These are phyloP conservation scores for Liasis olivaceus DNA, from an alignment of 2,797 vertebrate genomes.

Conservation along the genomic window DNA sequence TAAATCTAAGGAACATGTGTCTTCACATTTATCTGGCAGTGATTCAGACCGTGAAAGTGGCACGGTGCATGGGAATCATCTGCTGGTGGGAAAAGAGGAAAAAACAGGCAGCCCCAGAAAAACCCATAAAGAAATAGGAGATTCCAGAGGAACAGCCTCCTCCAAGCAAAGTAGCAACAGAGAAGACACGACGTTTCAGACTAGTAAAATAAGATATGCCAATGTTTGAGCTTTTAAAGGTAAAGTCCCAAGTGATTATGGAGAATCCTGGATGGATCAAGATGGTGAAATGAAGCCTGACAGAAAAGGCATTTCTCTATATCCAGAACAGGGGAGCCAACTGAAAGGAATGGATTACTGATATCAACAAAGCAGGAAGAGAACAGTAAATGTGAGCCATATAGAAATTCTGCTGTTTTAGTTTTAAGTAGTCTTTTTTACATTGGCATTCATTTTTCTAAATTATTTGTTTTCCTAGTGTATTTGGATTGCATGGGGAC, in stretches of 20 bases:
- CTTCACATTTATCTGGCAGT: constrained; percentile 90
- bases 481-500: not conserved
- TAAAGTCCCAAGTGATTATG: not conserved
- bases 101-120: not conserved
- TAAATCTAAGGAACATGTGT: constrained; percentile 95
- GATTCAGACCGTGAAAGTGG: constrained; percentile 87
- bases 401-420: not conserved
- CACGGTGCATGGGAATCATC: constrained; percentile 75
- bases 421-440: not conserved
- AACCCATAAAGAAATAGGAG: not conserved
- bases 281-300: not conserved
- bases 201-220: not conserved
- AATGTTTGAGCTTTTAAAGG: not conserved
- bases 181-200: not conserved
- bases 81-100: not conserved
- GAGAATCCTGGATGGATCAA: not conserved
- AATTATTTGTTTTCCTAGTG: not conserved
- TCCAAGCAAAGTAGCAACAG: not conserved
- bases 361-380: not conserved
- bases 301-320: not conserved
- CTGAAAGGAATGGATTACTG: not conserved
- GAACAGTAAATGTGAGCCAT: not conserved
- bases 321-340: not conserved
- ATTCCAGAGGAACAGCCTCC: not conserved
- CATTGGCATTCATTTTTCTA: not conserved